Evolutionary conservation across 1,140 invertebrate species (phyloP).

Genomic region (Potamilus streckersoni): DNA sequence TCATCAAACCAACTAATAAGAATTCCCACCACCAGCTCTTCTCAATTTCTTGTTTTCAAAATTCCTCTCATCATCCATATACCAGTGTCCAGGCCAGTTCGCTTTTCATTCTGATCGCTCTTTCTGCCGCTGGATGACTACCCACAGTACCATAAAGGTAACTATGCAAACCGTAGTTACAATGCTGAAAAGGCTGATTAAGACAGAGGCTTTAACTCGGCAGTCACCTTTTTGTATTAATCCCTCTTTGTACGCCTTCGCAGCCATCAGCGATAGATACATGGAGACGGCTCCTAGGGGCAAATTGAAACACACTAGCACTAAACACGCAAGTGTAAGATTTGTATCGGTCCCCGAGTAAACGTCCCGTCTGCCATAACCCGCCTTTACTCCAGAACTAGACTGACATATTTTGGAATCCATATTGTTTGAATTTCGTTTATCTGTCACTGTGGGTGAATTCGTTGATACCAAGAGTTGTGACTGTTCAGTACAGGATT

Average conservation of each 20-base stretch:
- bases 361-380: too few relatives aligned
- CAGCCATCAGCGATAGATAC: constrained; percentile 28
- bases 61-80: too few relatives aligned
- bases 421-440: too few relatives aligned
- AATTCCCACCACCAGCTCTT: too few relatives aligned
- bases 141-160: constrained; percentile 20
- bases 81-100: too few relatives aligned
- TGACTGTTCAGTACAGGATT: too few relatives aligned
- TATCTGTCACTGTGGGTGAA: too few relatives aligned
- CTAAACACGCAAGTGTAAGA: constrained; percentile 26
- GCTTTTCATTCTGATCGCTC: background rate
- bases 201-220: constrained; percentile 23
- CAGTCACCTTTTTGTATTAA: constrained; percentile 17
- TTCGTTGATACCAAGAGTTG: too few relatives aligned
- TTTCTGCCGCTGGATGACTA: constrained; percentile 17
- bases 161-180: constrained; percentile 32
- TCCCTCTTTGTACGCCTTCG: constrained; percentile 26
- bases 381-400: too few relatives aligned
- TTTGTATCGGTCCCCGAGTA: constrained; percentile 21
- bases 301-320: constrained; percentile 30
- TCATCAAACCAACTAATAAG: too few relatives aligned
- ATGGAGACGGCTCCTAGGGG: constrained; percentile 32
- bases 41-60: too few relatives aligned
- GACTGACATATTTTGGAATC: too few relatives aligned
- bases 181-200: constrained; percentile 29